These are phyloP conservation scores for Vespertilio murinus DNA, from an alignment of 2,797 vertebrate species.

Conservation along the genomic window DNA sequence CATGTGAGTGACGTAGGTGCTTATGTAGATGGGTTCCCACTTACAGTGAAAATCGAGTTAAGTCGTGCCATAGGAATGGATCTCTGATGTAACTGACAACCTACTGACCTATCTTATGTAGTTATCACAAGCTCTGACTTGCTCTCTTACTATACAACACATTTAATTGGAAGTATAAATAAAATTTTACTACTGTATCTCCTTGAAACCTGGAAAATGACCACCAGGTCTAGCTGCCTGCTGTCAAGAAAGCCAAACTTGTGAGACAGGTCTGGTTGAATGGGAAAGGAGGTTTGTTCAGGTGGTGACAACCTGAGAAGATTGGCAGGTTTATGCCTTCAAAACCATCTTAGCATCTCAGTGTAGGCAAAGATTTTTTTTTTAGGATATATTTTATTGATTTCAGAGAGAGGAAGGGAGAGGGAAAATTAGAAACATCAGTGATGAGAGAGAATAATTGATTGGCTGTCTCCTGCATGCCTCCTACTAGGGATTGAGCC, in stretches of 20 bases:
- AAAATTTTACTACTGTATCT: conserved; percentile 39
- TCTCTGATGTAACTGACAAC: too few relatives aligned
- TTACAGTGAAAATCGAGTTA: too few relatives aligned
- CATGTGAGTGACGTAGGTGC: too few relatives aligned
- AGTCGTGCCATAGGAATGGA: too few relatives aligned
- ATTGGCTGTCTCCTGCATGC: too few relatives aligned
- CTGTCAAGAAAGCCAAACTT: neutral
- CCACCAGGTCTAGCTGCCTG: neutral
- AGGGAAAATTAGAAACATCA: too few relatives aligned
- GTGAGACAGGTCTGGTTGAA: neutral
- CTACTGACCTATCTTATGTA: neutral
- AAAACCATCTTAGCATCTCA: neutral
- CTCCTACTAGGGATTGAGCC: too few relatives aligned
- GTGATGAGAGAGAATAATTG: too few relatives aligned
- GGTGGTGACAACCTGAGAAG: neutral
- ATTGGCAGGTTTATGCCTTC: neutral
- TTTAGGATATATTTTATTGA: too few relatives aligned
- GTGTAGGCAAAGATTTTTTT: neutral
- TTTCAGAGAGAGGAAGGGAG: too few relatives aligned
- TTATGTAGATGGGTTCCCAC: too few relatives aligned
- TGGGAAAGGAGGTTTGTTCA: neutral
- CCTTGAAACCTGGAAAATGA: neutral
- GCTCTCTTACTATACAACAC: neutral
- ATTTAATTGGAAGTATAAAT: conserved; percentile 40
- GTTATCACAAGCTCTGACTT: neutral